Conservation (phyloP, 2,797 vertebrate species). For the Austrolebias charrua region DNA sequence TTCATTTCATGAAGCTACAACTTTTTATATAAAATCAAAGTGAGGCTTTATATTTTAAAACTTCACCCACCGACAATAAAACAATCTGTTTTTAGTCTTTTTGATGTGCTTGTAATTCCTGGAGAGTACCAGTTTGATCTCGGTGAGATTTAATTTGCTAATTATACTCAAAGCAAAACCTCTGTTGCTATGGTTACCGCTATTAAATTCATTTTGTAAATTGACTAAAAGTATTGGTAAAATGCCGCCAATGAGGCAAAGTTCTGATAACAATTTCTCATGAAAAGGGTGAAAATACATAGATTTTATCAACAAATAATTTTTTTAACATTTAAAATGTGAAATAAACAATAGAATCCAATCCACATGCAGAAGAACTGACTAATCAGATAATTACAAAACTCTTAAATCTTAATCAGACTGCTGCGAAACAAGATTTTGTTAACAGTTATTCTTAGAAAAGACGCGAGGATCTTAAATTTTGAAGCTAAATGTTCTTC, state of each 20-base stretch:
- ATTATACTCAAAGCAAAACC: background rate
- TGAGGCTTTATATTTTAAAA: no score
- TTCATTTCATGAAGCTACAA: background rate
- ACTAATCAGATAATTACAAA: background rate
- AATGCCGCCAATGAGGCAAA: background rate
- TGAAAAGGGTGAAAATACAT: no score
- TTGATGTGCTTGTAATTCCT: background rate
- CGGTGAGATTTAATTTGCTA: background rate
- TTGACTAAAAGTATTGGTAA: background rate
- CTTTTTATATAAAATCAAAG: background rate
- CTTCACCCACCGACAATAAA: no score
- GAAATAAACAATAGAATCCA: no score
- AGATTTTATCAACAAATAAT: no score
- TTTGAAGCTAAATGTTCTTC: background rate
- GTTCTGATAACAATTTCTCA: background rate
- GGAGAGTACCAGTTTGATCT: background rate
- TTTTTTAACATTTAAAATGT: no score
- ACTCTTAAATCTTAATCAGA: background rate
- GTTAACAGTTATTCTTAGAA: background rate
- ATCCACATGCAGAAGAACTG: background rate
- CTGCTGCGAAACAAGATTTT: no score
- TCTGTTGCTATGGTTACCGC: constrained; percentile 8
- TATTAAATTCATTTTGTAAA: background rate
- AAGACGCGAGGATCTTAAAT: background rate
- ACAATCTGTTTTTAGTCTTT: background rate